A percentile compares a stretch with the other conserved stretches of the same genome.
Evolutionary conservation across 2,888 invertebrate species (phyloP).

Genomic region (Pteria penguin): DNA sequence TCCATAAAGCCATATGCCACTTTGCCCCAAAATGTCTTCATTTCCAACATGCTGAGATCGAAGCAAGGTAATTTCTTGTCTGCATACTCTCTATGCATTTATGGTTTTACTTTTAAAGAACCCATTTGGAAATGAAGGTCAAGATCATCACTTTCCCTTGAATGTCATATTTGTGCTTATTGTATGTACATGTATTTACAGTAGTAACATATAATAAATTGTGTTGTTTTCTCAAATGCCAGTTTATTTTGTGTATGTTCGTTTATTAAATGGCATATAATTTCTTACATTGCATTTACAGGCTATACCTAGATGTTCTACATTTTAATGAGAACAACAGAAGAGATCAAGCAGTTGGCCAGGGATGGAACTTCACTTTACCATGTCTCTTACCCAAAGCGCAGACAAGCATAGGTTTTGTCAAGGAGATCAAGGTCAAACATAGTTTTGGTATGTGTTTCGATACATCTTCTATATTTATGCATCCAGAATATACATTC

Average conservation of each 20-base stretch:
- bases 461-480: too few relatives aligned
- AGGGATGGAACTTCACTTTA: neutral
- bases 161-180: too few relatives aligned
- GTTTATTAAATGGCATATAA: too few relatives aligned
- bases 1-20: neutral
- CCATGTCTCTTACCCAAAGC: neutral
- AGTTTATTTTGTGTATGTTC: too few relatives aligned
- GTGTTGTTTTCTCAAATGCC: too few relatives aligned
- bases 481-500: too few relatives aligned
- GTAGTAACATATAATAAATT: too few relatives aligned
- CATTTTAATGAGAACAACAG: neutral
- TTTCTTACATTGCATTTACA: neutral
- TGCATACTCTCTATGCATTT: too few relatives aligned
- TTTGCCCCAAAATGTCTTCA: slow-evolving; percentile 15
- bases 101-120: too few relatives aligned
- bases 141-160: too few relatives aligned
- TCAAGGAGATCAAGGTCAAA: neutral
- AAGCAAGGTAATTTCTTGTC: slow-evolving; percentile 12
- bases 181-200: too few relatives aligned
- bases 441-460: neutral
- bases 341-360: neutral
- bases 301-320: neutral
- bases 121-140: too few relatives aligned
- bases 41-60: slow-evolving; percentile 7
- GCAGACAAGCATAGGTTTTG: neutral